These are phyloP conservation scores for Drosophila suboccidentalis DNA, from an alignment of 2,888 invertebrate species.

Conservation along the genomic window DNA sequence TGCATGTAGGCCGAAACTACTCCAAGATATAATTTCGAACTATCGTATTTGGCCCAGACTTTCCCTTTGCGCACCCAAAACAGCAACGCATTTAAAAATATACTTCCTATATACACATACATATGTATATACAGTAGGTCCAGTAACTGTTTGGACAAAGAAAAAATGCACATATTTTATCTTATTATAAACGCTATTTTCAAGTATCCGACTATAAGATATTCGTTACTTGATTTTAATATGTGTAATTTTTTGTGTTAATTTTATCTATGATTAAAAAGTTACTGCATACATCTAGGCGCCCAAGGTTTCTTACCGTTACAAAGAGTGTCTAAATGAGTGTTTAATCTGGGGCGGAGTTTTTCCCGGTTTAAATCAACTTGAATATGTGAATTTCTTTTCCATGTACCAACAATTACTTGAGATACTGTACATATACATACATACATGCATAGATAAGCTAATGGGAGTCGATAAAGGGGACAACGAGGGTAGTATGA, in stretches of 20 bases:
- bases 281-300: background rate
- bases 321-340: too few species aligned
- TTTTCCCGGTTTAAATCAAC: too few species aligned
- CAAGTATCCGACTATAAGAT: too few species aligned
- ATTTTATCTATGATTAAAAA: background rate
- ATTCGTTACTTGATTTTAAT: background rate
- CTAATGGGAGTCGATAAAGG: constrained; percentile 3
- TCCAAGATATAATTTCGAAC: background rate
- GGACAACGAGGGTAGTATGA: constrained; percentile 13
- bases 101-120: background rate
- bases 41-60: constrained; percentile 9
- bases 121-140: background rate
- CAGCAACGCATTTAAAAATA: constrained; percentile 14
- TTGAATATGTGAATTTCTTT: background rate
- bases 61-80: constrained; percentile 3
- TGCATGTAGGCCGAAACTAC: constrained; percentile 38
- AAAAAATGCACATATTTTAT: background rate
- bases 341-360: too few species aligned
- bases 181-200: too few species aligned
- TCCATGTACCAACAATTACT: background rate
- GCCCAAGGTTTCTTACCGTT: background rate
- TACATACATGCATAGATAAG: constrained; percentile 14
- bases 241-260: too few species aligned
- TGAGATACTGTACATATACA: background rate
- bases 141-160: background rate